Percentiles rank a stretch among this genome's conserved stretches.
Evolutionary conservation across 2,113 vertebrate species (phyloP).

Genomic region (Alouatta palliata): DNA sequence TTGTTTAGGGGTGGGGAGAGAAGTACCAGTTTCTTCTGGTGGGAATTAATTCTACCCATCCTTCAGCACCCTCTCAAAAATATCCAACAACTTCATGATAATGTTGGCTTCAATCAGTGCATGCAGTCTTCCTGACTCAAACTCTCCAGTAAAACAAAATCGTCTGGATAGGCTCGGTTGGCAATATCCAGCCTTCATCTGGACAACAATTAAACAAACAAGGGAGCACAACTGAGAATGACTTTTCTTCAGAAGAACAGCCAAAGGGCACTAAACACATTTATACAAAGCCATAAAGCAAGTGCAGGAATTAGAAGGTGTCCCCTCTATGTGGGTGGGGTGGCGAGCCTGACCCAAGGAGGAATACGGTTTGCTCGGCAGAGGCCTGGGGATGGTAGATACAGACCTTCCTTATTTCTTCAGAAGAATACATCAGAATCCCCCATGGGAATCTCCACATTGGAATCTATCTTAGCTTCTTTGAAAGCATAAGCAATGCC

Average conservation of each 20-base stretch:
- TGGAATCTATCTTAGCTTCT: neutral
- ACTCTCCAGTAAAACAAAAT: slow-evolving; percentile 16
- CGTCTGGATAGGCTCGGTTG: neutral
- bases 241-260: neutral
- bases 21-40: neutral
- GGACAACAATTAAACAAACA: neutral
- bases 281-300: neutral
- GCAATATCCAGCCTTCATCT: neutral
- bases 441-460: neutral
- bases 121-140: slow-evolving; percentile 6
- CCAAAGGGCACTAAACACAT: neutral
- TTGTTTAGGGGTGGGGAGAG: neutral
- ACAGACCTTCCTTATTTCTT: neutral
- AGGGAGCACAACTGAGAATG: neutral
- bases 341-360: neutral
- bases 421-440: neutral
- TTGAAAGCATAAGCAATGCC: neutral
- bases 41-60: slow-evolving; percentile 13
- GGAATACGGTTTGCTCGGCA: neutral
- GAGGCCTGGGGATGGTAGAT: neutral
- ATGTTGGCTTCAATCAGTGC: neutral
- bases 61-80: neutral
- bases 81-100: neutral
- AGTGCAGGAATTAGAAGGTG: neutral
- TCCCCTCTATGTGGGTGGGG: neutral